Evolutionary conservation across 2,797 vertebrate species (phyloP).

Genomic region (Onychomys arenicola): DNA sequence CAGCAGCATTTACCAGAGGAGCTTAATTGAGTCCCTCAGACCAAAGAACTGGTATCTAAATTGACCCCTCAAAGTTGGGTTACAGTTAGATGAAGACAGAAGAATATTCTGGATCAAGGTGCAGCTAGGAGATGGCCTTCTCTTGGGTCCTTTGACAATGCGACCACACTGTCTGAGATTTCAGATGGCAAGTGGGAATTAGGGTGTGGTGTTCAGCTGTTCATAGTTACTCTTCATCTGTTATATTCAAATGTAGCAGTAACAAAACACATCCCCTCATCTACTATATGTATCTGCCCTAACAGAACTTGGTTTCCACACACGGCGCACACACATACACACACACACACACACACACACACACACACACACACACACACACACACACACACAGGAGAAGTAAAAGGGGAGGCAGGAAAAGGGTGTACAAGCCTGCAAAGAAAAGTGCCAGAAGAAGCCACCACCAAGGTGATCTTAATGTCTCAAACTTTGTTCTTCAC

Average conservation of each 20-base stretch:
- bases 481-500: not conserved
- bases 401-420: not conserved
- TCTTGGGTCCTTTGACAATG: not conserved
- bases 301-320: not conserved
- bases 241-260: not conserved
- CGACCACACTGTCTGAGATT: not conserved
- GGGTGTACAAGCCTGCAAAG: not conserved
- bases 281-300: not conserved
- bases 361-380: not conserved
- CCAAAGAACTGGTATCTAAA: conserved; percentile 65
- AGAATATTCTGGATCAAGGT: not conserved
- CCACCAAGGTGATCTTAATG: not conserved
- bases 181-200: not conserved
- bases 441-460: not conserved
- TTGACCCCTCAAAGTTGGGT: conserved; percentile 45
- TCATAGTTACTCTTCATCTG: not conserved
- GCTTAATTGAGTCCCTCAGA: conserved; percentile 65
- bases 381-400: not conserved
- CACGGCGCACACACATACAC: not conserved
- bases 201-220: not conserved
- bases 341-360: not conserved
- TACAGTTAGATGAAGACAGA: conserved; percentile 28
- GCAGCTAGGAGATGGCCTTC: not conserved
- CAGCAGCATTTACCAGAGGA: conserved; percentile 38
- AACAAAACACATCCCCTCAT: not conserved